Evolutionary conservation across 2,797 vertebrate species (phyloP).

Genomic region (Aselliscus stoliczkanus): DNA sequence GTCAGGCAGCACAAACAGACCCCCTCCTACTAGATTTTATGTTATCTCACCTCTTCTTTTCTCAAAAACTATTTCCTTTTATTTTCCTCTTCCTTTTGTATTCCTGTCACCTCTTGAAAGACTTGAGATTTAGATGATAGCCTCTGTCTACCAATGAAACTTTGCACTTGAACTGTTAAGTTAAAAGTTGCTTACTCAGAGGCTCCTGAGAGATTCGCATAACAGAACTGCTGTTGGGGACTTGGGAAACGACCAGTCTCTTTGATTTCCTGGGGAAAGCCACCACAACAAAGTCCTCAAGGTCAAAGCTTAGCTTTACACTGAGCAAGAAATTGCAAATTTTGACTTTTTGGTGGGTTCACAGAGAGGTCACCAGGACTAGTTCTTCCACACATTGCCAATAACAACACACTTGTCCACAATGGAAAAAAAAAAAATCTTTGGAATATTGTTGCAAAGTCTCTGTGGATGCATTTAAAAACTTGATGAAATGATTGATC

Average conservation of each 20-base stretch:
- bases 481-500: conserved; percentile 67
- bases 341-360: conserved; percentile 75
- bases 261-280: conserved; percentile 72
- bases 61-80: not conserved
- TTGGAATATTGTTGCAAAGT: conserved; percentile 54
- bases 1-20: not conserved
- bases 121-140: not conserved
- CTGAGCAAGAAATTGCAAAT: conserved; percentile 72
- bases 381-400: conserved; percentile 66
- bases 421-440: not conserved
- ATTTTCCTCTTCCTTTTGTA: not conserved
- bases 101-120: not conserved
- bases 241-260: conserved; percentile 66
- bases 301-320: conserved; percentile 72
- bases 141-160: not conserved
- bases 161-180: conserved; percentile 3
- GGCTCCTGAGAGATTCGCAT: conserved; percentile 29
- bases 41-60: not conserved
- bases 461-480: conserved; percentile 55
- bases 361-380: conserved; percentile 68
- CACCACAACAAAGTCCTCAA: conserved; percentile 70
- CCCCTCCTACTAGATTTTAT: not conserved
- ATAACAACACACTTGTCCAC: conserved; percentile 70
- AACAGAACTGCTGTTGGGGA: conserved; percentile 53
- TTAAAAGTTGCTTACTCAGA: conserved; percentile 51